A percentile compares a stretch with the other conserved stretches of the same genome.
phyloP scores from a whole-genome alignment of 2,888 invertebrate species.

The Lysandra coridon region DNA sequence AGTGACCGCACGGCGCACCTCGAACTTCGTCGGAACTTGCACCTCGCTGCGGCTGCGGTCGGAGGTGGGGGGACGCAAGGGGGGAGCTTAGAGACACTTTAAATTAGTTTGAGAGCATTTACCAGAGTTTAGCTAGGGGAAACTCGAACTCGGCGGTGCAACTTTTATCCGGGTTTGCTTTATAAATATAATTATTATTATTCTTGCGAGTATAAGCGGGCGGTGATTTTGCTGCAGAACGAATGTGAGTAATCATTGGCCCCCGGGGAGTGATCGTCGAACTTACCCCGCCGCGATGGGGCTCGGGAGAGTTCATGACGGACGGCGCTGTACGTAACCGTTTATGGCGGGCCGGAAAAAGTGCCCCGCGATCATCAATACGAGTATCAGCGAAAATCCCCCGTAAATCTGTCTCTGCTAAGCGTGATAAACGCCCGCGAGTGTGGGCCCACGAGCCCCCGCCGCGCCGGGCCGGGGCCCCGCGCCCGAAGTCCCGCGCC shows the following conservation, averaged over 20 bases:
- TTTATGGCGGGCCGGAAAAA: not conserved
- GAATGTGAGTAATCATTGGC: not conserved
- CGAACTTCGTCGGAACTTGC: not conserved
- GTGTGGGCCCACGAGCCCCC: not conserved
- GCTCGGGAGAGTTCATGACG: not conserved
- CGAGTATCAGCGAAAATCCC: not conserved
- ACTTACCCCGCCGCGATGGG: not conserved
- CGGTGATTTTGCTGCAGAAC: not conserved
- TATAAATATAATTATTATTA: not conserved
- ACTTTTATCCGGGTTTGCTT: not conserved
- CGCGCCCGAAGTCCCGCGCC: not conserved
- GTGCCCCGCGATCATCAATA: not conserved
- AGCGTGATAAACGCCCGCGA: not conserved
- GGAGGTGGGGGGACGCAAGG: not conserved
- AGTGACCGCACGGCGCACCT: not conserved
- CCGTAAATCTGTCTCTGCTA: constrained; percentile 1
- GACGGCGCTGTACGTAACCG: not conserved
- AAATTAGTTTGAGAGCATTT: not conserved
- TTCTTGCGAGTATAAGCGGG: not conserved
- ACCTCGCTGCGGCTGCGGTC: not conserved
- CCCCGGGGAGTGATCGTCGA: not conserved
- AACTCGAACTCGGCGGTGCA: not conserved
- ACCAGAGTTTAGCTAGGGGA: not conserved
- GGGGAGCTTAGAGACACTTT: not conserved
- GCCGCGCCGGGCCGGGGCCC: not conserved